Conservation (phyloP, 2,888 invertebrate species). For the Cataglyphis livida region DNA sequence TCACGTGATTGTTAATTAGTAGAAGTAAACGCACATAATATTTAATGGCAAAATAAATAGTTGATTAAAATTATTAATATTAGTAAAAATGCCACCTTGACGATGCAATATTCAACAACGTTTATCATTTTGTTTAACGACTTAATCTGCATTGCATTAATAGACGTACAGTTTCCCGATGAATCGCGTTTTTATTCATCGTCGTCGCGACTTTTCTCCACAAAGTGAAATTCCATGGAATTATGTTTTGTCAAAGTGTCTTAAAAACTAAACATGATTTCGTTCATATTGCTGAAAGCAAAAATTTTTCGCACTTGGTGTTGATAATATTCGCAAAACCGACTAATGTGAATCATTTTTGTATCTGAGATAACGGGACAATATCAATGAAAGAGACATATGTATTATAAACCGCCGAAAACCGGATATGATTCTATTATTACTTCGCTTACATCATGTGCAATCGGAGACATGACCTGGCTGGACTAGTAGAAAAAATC, state of each 20-base stretch:
- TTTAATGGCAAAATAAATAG: not conserved
- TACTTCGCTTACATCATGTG: not conserved
- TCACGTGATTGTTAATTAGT: not conserved
- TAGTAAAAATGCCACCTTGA: not conserved
- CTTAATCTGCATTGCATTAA: slow-evolving; percentile 10
- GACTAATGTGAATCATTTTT: not conserved
- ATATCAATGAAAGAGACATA: not conserved
- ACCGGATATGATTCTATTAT: not conserved
- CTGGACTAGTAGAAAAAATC: not conserved
- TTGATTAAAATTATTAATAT: not conserved
- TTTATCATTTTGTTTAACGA: not conserved
- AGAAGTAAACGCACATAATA: not conserved
- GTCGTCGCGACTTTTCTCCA: not conserved
- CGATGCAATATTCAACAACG: not conserved
- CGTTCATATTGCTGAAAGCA: not conserved
- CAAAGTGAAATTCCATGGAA: not conserved
- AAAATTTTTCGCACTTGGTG: not conserved
- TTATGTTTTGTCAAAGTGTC: not conserved
- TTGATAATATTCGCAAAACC: not conserved
- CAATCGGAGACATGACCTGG: not conserved
- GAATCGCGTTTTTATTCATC: not conserved
- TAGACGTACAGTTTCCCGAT: not conserved
- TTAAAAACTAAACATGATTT: not conserved
- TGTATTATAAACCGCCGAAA: slow-evolving; percentile 18
- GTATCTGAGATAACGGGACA: not conserved